Conservation (phyloP, 2,113 vertebrate species). For the Catharus fuscescens region DNA sequence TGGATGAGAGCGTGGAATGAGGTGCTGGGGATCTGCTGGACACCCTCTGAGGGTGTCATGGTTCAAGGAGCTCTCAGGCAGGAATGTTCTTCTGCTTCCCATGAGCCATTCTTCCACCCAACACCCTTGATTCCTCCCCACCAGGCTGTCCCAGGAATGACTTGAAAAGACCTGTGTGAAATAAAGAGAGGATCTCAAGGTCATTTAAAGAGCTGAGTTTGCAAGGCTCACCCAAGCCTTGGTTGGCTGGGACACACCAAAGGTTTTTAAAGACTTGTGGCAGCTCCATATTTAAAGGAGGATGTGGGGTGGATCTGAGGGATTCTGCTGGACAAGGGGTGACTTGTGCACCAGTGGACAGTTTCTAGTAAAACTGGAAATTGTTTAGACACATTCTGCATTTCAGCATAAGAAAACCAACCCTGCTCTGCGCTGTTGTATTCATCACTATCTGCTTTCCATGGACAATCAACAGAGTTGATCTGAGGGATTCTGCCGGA, state of each 20-base stretch:
- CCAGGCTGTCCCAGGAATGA: neutral
- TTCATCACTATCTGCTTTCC: neutral
- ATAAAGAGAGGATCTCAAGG: neutral
- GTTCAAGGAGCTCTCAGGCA: neutral
- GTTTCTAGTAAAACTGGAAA: neutral
- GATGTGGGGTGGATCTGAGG: neutral
- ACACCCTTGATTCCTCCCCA: neutral
- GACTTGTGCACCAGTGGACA: neutral
- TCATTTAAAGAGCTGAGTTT: neutral
- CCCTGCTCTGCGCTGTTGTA: fast-evolving
- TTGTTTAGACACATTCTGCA: neutral
- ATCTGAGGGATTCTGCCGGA: neutral
- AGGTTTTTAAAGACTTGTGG: neutral
- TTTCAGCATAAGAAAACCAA: neutral
- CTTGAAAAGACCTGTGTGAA: neutral
- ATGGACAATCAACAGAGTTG: slow-evolving; percentile 13
- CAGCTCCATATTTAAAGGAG: neutral
- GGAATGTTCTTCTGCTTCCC: neutral
- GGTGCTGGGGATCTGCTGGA: neutral
- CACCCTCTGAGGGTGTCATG: neutral
- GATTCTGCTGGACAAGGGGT: neutral
- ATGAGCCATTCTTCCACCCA: neutral
- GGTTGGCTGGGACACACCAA: neutral
- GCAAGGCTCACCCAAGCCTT: neutral
- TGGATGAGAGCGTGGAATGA: neutral